Evolutionary conservation across 2,113 vertebrate genomes (phyloP).

Genomic region (Gobio gobio): DNA sequence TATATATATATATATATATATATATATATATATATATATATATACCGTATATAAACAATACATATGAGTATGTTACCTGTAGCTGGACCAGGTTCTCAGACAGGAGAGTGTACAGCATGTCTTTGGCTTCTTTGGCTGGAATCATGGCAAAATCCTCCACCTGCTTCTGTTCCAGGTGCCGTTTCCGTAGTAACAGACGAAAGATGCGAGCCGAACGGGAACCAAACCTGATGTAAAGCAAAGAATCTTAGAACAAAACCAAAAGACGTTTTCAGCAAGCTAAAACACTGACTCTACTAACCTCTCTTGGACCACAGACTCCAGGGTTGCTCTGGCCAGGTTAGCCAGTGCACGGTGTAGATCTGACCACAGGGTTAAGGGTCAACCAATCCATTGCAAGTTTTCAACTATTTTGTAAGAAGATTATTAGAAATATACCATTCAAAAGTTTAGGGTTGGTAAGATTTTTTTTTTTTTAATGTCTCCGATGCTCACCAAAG

Average conservation of each 20-base stretch:
- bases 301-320: slow-evolving; percentile 95
- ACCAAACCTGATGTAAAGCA: slow-evolving; percentile 81
- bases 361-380: slow-evolving; percentile 79
- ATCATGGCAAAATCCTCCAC: slow-evolving; percentile 99
- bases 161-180: slow-evolving; percentile 95
- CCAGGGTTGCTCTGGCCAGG: slow-evolving; percentile 86
- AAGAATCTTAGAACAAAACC: neutral
- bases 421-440: neutral
- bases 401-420: neutral
- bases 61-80: slow-evolving; percentile 75
- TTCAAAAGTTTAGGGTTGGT: neutral
- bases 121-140: slow-evolving; percentile 96
- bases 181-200: slow-evolving; percentile 86
- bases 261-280: neutral
- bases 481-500: neutral
- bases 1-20: no score
- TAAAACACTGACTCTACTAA: slow-evolving; percentile 57
- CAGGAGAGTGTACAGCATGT: slow-evolving; percentile 95
- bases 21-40: no score
- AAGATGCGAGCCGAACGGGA: slow-evolving; percentile 92
- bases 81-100: slow-evolving; percentile 89
- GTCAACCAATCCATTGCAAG: neutral
- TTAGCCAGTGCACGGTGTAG: slow-evolving; percentile 85
- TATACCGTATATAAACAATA: neutral
- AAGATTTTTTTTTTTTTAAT: neutral